phyloP scores from a whole-genome alignment of 2,797 vertebrate genomes.

The Lagodon rhomboides region DNA sequence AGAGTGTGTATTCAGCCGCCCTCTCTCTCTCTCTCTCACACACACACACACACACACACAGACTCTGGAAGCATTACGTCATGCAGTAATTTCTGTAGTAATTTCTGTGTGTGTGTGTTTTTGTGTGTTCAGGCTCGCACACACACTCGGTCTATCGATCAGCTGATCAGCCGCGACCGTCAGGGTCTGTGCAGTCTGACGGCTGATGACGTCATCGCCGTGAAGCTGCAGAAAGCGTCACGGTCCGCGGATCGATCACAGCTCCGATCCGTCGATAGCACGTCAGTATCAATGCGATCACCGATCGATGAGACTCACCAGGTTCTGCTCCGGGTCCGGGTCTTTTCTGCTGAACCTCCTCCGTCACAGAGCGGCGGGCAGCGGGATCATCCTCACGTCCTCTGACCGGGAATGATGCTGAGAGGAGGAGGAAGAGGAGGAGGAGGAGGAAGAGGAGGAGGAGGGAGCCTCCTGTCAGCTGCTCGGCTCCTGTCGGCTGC shows the following conservation, averaged over 20 bases:
- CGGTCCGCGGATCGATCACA: constrained; percentile 16
- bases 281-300: not conserved
- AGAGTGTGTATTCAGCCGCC: too few relatives aligned
- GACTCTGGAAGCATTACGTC: constrained; percentile 4
- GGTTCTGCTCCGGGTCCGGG: not conserved
- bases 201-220: constrained; percentile 34
- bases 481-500: too few relatives aligned
- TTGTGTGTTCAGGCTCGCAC: not conserved
- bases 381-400: constrained; percentile 16
- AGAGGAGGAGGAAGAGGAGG: not conserved
- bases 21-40: not conserved
- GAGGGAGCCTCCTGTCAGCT: not conserved
- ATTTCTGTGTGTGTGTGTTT: not conserved
- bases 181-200: not conserved
- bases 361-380: constrained; percentile 26
- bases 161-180: constrained; percentile 8
- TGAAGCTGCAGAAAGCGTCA: not conserved
- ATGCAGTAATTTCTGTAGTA: not conserved
- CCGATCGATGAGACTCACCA: constrained; percentile 39
- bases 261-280: not conserved
- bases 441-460: not conserved
- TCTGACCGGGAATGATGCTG: constrained; percentile 25
- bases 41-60: not conserved
- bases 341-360: not conserved
- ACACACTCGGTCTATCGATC: not conserved